Evolutionary conservation across 2,113 vertebrate species (phyloP).

Genomic region (Deroptyus accipitrinus): DNA sequence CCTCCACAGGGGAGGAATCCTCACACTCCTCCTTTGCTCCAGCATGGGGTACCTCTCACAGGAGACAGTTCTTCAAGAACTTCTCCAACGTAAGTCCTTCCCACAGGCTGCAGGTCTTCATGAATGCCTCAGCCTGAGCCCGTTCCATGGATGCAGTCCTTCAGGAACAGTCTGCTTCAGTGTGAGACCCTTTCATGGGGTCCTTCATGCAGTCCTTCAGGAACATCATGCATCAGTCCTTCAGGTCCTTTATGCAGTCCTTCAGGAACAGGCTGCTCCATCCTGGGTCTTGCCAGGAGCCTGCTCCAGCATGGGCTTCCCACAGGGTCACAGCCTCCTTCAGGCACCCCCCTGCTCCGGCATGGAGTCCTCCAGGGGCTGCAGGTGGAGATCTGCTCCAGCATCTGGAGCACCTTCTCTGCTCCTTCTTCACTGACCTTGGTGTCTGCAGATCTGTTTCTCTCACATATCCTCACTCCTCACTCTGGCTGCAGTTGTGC

Average conservation of each 20-base stretch:
- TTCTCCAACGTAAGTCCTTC: neutral
- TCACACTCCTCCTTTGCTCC: neutral
- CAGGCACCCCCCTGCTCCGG: neutral
- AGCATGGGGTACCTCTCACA: neutral
- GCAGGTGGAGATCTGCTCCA: neutral
- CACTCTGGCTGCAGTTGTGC: neutral
- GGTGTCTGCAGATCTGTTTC: neutral
- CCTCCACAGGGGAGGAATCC: neutral
- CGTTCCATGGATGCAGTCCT: neutral
- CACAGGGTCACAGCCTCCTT: neutral
- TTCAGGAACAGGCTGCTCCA: neutral
- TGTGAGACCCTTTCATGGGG: neutral
- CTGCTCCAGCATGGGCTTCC: neutral
- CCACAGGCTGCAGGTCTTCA: neutral
- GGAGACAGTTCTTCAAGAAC: neutral
- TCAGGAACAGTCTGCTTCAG: neutral
- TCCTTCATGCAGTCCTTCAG: neutral
- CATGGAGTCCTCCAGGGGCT: neutral
- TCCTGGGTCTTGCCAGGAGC: neutral
- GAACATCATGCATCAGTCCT: neutral
- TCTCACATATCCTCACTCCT: neutral
- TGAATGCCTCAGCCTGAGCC: neutral
- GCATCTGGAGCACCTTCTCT: neutral
- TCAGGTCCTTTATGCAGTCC: neutral
- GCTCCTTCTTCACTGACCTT: neutral